Conservation (phyloP, 2,113 vertebrate species). For the Upupa epops region DNA sequence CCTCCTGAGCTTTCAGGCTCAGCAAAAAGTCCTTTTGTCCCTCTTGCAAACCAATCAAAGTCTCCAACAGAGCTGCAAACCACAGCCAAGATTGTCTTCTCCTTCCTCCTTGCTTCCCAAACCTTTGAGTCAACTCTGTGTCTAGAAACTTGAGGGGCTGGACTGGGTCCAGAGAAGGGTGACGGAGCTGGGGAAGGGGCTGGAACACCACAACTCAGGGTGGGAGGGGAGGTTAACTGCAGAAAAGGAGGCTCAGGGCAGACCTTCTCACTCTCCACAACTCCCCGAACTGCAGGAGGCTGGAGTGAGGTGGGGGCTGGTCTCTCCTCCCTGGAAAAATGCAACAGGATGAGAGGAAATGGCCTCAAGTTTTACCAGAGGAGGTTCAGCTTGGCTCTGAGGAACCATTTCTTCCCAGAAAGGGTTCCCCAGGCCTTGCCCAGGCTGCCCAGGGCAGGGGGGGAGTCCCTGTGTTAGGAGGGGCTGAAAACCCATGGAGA, state of each 20-base stretch:
- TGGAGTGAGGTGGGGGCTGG: no score
- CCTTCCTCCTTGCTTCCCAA: not conserved
- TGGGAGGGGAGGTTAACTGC: not conserved
- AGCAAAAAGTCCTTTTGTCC: not conserved
- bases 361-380: no score
- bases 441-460: no score
- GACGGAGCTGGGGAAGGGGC: not conserved
- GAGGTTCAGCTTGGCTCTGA: no score
- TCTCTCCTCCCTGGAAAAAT: no score
- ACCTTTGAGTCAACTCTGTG: not conserved
- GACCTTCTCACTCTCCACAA: no score
- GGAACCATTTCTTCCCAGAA: no score
- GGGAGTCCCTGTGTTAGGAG: no score
- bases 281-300: no score
- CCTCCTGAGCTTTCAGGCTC: not conserved
- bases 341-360: no score
- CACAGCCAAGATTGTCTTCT: not conserved
- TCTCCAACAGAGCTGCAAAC: not conserved
- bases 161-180: not conserved
- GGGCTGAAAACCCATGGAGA: no score
- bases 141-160: not conserved
- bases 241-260: not conserved
- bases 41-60: accelerated
- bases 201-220: not conserved
- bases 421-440: no score